Evolutionary conservation across 92 coral and sea anemone genomes (phyloP).

Genomic region (Zoanthus sociatus): DNA sequence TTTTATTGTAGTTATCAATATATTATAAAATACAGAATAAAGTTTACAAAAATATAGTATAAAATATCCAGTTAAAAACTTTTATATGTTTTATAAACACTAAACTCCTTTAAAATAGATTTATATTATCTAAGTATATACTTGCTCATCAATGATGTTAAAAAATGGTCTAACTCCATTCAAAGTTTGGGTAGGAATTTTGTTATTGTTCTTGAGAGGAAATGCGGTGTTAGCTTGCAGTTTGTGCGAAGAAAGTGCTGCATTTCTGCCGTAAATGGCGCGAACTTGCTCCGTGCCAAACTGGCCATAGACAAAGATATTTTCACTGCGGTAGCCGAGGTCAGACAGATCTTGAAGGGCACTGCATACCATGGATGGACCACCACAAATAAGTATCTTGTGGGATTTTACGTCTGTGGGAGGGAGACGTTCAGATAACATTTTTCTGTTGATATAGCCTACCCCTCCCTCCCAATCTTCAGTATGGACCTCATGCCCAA

Average conservation of each 20-base stretch:
- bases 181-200: neutral
- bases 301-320: slow-evolving; percentile 72
- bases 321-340: slow-evolving; percentile 66
- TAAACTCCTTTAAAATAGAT: too few relatives aligned
- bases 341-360: slow-evolving; percentile 62
- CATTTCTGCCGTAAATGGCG: slow-evolving; percentile 63
- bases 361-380: slow-evolving; percentile 64
- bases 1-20: too few relatives aligned
- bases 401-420: slow-evolving; percentile 57
- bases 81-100: too few relatives aligned
- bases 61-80: too few relatives aligned
- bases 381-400: slow-evolving; percentile 68
- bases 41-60: too few relatives aligned
- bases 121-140: neutral
- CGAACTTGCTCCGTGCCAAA: slow-evolving; percentile 68
- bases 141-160: neutral
- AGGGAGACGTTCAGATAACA: slow-evolving; percentile 56
- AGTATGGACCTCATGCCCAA: slow-evolving; percentile 40
- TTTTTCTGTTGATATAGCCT: slow-evolving; percentile 59
- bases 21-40: too few relatives aligned
- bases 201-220: neutral
- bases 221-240: neutral
- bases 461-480: slow-evolving; percentile 75
- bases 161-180: slow-evolving; percentile 6
- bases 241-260: slow-evolving; percentile 60